Percentiles rank a stretch among this genome's conserved stretches.
phyloP scores from a whole-genome alignment of 2,113 vertebrate species.

The Carassius gibelio region DNA sequence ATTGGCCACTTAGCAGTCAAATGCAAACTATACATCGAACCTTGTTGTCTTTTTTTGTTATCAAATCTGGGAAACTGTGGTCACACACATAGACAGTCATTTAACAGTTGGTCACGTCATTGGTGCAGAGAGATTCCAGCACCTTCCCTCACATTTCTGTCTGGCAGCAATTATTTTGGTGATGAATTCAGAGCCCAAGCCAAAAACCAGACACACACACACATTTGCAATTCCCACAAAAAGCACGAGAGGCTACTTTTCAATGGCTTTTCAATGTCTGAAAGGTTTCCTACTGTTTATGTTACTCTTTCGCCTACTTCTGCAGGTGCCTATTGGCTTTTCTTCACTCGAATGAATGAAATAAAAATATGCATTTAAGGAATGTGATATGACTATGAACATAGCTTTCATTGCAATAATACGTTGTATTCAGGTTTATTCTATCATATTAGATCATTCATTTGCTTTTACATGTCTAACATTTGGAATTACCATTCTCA shows the following conservation, averaged over 20 bases:
- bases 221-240: slow-evolving; percentile 61
- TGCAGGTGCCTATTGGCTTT: background rate
- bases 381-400: background rate
- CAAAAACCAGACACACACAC: slow-evolving; percentile 58
- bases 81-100: slow-evolving; percentile 18
- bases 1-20: background rate
- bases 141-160: slow-evolving; percentile 59
- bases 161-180: slow-evolving; percentile 72
- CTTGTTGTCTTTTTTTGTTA: background rate
- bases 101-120: slow-evolving; percentile 30
- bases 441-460: background rate
- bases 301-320: background rate
- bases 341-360: background rate
- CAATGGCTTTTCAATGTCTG: background rate
- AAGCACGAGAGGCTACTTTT: slow-evolving; percentile 9
- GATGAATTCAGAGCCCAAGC: slow-evolving; percentile 64
- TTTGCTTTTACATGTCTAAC: background rate
- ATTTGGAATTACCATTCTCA: background rate
- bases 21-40: background rate
- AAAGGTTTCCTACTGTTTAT: background rate
- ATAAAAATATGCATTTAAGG: background rate
- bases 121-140: slow-evolving; percentile 41
- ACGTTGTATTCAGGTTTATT: background rate
- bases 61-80: background rate
- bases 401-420: background rate